These are phyloP conservation scores for Zootermopsis nevadensis DNA, from an alignment of 2,888 invertebrate species.

Conservation along the genomic window DNA sequence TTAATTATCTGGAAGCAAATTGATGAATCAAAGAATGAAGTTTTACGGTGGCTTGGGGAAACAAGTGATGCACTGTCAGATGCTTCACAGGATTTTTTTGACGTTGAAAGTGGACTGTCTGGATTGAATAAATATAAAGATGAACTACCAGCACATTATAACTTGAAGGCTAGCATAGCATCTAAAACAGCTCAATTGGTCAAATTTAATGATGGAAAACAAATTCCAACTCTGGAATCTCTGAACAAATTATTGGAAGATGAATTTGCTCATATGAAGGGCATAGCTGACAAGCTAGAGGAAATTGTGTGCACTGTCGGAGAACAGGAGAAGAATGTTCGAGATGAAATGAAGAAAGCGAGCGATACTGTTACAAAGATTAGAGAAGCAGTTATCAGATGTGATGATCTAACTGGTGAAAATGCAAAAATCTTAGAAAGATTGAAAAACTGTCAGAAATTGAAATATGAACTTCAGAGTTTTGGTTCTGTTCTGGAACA, in stretches of 20 bases:
- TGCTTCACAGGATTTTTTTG: conserved; percentile 80
- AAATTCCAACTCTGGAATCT: conserved; percentile 75
- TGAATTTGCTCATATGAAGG: conserved; percentile 80
- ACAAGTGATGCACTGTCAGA: conserved; percentile 82
- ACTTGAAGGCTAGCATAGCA: conserved; percentile 80
- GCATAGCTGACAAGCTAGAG: conserved; percentile 80
- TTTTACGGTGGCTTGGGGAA: conserved; percentile 85
- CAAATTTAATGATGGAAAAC: conserved; percentile 78
- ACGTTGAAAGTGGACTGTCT: conserved; percentile 83
- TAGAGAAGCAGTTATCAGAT: conserved; percentile 86
- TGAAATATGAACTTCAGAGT: conserved; percentile 77
- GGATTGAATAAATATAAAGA: conserved; percentile 86
- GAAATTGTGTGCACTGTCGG: conserved; percentile 78
- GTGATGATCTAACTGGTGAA: conserved; percentile 90
- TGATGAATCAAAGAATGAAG: conserved; percentile 84
- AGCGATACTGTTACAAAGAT: conserved; percentile 78
- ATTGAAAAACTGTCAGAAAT: conserved; percentile 77
- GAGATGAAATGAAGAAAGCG: conserved; percentile 76
- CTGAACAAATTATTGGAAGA: conserved; percentile 76
- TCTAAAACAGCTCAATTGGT: conserved; percentile 84
- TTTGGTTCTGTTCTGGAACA: conserved; percentile 76
- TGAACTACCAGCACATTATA: conserved; percentile 82
- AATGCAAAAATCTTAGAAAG: conserved; percentile 85
- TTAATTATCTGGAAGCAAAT: conserved; percentile 94
- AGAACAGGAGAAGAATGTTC: conserved; percentile 78